phyloP scores from a whole-genome alignment of 2,888 invertebrate genomes.

The Polymixis lichenea region DNA sequence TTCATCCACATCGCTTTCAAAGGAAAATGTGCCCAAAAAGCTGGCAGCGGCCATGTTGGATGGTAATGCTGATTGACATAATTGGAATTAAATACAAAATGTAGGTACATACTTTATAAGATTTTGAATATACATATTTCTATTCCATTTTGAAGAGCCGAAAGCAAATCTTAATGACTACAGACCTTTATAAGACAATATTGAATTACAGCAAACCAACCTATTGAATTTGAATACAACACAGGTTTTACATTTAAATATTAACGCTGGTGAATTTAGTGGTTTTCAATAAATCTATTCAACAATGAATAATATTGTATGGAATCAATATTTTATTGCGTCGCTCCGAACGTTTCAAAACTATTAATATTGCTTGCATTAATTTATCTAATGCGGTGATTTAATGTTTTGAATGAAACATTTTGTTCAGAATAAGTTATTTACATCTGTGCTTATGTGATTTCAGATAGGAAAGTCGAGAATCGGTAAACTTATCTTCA shows the following conservation, averaged over 20 bases:
- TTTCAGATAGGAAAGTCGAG: background rate
- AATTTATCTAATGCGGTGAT: background rate
- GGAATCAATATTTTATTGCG: constrained; percentile 28
- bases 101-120: background rate
- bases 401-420: background rate
- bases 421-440: background rate
- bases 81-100: background rate
- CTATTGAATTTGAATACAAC: constrained; percentile 15
- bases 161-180: background rate
- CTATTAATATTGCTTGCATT: constrained; percentile 23
- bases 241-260: constrained; percentile 11
- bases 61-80: too few species aligned
- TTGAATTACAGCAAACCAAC: background rate
- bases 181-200: background rate
- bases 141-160: background rate
- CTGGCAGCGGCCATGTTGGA: too few species aligned
- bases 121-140: background rate
- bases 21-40: too few species aligned
- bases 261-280: constrained; percentile 8
- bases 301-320: constrained; percentile 27
- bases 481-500: background rate
- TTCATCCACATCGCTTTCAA: too few species aligned
- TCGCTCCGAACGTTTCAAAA: constrained; percentile 15
- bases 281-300: constrained; percentile 35
- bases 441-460: background rate